These are phyloP conservation scores for Odontomachus brunneus DNA, from an alignment of 1,140 invertebrate genomes.

Conservation along the genomic window DNA sequence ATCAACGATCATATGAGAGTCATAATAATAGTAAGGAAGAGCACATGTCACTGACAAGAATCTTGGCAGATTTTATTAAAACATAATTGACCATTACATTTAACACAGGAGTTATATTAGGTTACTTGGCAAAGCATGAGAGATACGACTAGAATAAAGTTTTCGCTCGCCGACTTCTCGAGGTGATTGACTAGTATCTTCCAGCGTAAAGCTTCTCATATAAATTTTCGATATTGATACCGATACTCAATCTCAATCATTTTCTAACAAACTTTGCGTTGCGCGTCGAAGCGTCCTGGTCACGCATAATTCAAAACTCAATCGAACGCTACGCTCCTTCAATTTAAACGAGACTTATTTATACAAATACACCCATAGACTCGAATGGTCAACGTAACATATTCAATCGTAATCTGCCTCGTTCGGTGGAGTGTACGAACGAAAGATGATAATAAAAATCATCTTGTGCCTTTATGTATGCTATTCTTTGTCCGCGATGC, in stretches of 20 bases:
- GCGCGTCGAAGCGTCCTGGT: constrained; percentile 7
- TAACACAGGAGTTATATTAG: constrained; percentile 77
- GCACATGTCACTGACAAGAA: constrained; percentile 51
- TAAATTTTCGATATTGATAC: constrained; percentile 10
- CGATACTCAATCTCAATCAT: constrained; percentile 9
- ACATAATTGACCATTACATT: constrained; percentile 78
- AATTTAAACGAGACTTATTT: constrained; percentile 41
- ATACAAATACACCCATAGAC: constrained; percentile 10
- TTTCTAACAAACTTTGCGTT: constrained; percentile 48
- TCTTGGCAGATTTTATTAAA: constrained; percentile 78
- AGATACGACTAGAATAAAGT: constrained; percentile 75
- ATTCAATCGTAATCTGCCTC: constrained; percentile 32
- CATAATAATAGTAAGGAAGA: constrained; percentile 12
- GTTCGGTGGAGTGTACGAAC: constrained; percentile 30
- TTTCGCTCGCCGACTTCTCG: constrained; percentile 43
- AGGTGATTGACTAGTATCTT: constrained; percentile 39
- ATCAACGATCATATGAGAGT: background rate
- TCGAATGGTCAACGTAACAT: constrained; percentile 8
- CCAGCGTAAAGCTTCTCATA: constrained; percentile 43
- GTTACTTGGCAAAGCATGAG: constrained; percentile 75
- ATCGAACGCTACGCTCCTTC: background rate
- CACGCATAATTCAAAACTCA: background rate
- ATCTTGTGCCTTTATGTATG: constrained; percentile 53
- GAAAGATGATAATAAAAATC: constrained; percentile 61
- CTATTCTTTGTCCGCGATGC: constrained; percentile 51